A percentile compares a stretch with the other conserved stretches of the same genome.
These are phyloP conservation scores for Drosophila putrida DNA, from an alignment of 2,888 invertebrate genomes.

Conservation along the genomic window DNA sequence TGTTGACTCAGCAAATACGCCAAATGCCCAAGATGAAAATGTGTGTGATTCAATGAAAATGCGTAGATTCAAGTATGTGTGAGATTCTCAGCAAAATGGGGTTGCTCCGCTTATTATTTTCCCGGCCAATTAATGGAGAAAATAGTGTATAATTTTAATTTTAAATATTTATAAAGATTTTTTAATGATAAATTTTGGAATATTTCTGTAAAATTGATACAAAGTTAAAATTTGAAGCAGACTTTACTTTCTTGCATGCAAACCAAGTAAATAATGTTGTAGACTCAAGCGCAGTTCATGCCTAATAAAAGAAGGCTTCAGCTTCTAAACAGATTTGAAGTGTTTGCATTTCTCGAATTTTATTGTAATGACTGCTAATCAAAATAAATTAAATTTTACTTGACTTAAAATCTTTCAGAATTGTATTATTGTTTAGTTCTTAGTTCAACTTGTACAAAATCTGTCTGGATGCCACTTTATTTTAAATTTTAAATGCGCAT, in stretches of 20 bases:
- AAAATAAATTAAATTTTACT: too few species aligned
- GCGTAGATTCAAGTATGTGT: neutral
- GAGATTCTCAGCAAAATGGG: neutral
- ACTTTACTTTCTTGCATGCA: neutral
- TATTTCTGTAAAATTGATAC: neutral
- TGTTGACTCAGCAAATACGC: conserved; percentile 18
- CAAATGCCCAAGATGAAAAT: conserved; percentile 15
- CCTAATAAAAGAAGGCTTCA: neutral
- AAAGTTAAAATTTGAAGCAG: neutral
- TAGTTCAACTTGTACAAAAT: too few species aligned
- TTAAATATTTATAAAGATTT: neutral
- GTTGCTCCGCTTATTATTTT: neutral
- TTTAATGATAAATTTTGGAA: neutral
- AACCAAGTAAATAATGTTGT: neutral
- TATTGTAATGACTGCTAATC: neutral
- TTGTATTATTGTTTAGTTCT: too few species aligned
- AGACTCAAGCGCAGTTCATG: too few species aligned
- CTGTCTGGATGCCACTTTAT: too few species aligned
- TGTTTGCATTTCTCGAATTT: neutral
- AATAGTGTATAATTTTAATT: neutral
- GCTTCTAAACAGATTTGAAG: neutral
- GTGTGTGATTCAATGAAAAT: conserved; percentile 4
- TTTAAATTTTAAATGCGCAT: too few species aligned
- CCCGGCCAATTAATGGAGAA: neutral
- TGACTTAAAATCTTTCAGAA: too few species aligned